A percentile compares a stretch with the other conserved stretches of the same genome.
Evolutionary conservation across 2,113 vertebrate genomes (phyloP).

Genomic region (Pyxicephalus adspersus): DNA sequence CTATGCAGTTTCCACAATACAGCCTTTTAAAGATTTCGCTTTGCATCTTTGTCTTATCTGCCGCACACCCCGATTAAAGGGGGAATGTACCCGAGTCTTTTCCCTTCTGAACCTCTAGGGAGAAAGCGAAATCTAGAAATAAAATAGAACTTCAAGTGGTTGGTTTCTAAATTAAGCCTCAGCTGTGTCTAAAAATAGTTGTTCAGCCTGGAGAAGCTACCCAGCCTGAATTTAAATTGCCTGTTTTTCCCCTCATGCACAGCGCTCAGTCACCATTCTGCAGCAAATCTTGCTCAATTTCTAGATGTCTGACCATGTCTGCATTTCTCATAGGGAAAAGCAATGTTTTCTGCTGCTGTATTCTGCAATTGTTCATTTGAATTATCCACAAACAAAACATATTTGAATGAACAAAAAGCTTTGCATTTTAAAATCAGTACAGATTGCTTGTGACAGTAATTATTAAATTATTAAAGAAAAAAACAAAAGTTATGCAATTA

Average conservation of each 20-base stretch:
- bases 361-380: neutral
- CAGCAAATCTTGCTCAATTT: slow-evolving; percentile 53
- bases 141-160: slow-evolving; percentile 80
- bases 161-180: slow-evolving; percentile 86
- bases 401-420: neutral
- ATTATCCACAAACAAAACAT: neutral
- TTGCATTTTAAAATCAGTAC: neutral
- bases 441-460: neutral
- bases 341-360: rapidly evolving
- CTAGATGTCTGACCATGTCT: slow-evolving; percentile 53
- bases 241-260: slow-evolving; percentile 67
- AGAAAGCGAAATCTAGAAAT: slow-evolving; percentile 66
- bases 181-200: slow-evolving; percentile 88
- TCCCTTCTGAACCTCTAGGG: slow-evolving; percentile 57
- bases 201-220: slow-evolving; percentile 71
- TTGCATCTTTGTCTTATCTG: no score
- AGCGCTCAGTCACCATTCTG: slow-evolving; percentile 67
- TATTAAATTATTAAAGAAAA: no score
- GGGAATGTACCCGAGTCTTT: neutral
- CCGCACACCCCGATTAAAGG: no score
- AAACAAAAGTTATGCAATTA: no score
- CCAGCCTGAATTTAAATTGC: slow-evolving; percentile 78
- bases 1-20: no score
- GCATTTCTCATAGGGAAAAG: slow-evolving; percentile 52
- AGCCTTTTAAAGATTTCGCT: no score